These are phyloP conservation scores for Trypoxylon attenuatum DNA, from an alignment of 2,888 invertebrate species.

Conservation along the genomic window DNA sequence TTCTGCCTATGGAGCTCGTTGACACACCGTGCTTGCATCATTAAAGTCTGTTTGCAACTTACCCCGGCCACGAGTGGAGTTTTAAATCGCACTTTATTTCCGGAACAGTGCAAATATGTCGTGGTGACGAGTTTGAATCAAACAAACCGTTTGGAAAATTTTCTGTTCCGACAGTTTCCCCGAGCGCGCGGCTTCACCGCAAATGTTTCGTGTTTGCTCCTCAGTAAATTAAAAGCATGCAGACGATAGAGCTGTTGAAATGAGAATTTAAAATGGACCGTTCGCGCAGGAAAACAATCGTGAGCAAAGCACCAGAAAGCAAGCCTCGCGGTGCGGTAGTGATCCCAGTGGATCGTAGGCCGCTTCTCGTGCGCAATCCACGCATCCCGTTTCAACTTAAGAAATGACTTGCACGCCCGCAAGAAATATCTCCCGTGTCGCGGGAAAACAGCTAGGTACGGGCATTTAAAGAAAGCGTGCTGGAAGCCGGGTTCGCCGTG, in stretches of 20 bases:
- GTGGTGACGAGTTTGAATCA: slow-evolving; percentile 1
- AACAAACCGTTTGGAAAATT: slow-evolving; percentile 20
- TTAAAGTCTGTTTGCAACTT: too few species aligned
- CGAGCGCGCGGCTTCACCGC: neutral
- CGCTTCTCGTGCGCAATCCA: neutral
- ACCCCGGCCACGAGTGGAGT: too few species aligned
- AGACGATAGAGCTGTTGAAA: slow-evolving; percentile 12
- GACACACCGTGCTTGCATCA: too few species aligned
- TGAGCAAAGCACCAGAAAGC: neutral
- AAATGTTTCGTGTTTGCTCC: slow-evolving; percentile 14
- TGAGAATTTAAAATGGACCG: slow-evolving; percentile 14
- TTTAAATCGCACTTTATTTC: neutral
- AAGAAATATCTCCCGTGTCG: neutral
- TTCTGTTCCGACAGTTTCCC: slow-evolving; percentile 1
- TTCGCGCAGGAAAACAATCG: neutral
- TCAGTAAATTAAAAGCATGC: slow-evolving; percentile 18
- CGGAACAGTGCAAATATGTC: neutral
- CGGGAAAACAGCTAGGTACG: slow-evolving; percentile 1
- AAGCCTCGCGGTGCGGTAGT: neutral
- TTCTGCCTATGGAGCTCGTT: too few species aligned
- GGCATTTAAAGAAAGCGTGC: neutral
- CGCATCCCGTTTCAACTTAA: slow-evolving; percentile 2
- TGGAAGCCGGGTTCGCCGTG: neutral
- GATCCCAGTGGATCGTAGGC: slow-evolving; percentile 8
- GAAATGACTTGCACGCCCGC: neutral